phyloP scores from a whole-genome alignment of 2,888 invertebrate genomes.

The Nezara viridula region DNA sequence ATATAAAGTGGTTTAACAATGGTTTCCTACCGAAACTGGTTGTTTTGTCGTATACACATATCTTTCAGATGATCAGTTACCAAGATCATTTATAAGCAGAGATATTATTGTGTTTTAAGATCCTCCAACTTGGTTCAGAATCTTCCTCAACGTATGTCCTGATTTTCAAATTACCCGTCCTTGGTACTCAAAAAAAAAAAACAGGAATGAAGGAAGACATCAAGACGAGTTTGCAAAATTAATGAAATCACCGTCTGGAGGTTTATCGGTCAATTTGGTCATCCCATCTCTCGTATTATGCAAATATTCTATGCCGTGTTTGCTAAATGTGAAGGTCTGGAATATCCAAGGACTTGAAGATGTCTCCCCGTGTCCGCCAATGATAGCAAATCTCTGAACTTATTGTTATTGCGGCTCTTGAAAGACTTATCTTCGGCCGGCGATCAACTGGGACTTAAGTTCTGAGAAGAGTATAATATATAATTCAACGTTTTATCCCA shows the following conservation, averaged over 20 bases:
- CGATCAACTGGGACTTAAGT: no score
- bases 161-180: not conserved
- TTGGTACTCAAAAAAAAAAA: not conserved
- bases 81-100: no score
- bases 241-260: not conserved
- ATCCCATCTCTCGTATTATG: constrained; percentile 20
- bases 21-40: no score
- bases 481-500: no score
- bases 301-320: constrained; percentile 1
- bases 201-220: constrained; percentile 18
- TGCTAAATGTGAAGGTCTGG: constrained; percentile 39
- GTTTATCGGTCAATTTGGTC: not conserved
- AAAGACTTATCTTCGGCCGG: not conserved
- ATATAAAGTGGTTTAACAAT: no score
- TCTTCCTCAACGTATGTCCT: not conserved
- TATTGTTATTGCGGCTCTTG: not conserved
- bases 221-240: not conserved
- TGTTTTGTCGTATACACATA: no score
- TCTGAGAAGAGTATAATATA: no score
- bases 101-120: no score
- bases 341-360: not conserved
- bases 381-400: not conserved
- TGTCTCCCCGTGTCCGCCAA: not conserved
- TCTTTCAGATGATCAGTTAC: no score
- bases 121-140: not conserved